Evolutionary conservation across 2,888 invertebrate genomes (phyloP).

Genomic region (Euzetes globulus): DNA sequence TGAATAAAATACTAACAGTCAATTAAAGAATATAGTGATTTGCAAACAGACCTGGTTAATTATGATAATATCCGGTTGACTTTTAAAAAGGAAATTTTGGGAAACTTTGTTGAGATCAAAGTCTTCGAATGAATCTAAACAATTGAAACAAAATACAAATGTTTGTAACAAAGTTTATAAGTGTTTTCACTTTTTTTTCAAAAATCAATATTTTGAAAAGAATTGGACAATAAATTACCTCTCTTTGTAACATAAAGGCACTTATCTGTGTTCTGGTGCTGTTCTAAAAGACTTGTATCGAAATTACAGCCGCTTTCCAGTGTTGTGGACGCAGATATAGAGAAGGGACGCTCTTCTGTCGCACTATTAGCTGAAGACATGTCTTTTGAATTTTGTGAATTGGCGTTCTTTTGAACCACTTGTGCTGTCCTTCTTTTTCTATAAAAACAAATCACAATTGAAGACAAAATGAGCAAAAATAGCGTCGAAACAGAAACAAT

Average conservation of each 20-base stretch:
- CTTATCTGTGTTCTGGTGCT: slow-evolving; percentile 17
- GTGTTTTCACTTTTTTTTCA: neutral
- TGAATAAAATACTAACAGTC: too few relatives aligned
- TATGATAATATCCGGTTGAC: slow-evolving; percentile 16
- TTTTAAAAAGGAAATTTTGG: neutral
- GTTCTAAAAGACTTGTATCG: slow-evolving; percentile 6
- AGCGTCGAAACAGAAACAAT: slow-evolving; percentile 24
- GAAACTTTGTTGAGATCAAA: neutral
- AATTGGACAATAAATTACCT: slow-evolving; percentile 15
- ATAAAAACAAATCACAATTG: slow-evolving; percentile 31
- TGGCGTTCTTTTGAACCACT: neutral
- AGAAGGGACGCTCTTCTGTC: slow-evolving; percentile 5
- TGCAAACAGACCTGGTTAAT: slow-evolving; percentile 17
- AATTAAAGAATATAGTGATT: too few relatives aligned
- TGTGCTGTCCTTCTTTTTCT: slow-evolving; percentile 16
- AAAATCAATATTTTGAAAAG: neutral
- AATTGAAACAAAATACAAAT: neutral
- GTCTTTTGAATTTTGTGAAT: slow-evolving; percentile 1
- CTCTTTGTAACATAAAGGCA: slow-evolving; percentile 21
- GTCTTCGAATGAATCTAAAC: neutral
- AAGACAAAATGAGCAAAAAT: neutral
- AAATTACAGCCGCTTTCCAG: slow-evolving; percentile 14
- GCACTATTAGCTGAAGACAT: slow-evolving; percentile 9
- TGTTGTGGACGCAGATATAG: slow-evolving; percentile 18
- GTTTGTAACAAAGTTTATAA: neutral